These are phyloP conservation scores for Chaetodon auriga DNA, from an alignment of 2,113 vertebrate species.

Conservation along the genomic window DNA sequence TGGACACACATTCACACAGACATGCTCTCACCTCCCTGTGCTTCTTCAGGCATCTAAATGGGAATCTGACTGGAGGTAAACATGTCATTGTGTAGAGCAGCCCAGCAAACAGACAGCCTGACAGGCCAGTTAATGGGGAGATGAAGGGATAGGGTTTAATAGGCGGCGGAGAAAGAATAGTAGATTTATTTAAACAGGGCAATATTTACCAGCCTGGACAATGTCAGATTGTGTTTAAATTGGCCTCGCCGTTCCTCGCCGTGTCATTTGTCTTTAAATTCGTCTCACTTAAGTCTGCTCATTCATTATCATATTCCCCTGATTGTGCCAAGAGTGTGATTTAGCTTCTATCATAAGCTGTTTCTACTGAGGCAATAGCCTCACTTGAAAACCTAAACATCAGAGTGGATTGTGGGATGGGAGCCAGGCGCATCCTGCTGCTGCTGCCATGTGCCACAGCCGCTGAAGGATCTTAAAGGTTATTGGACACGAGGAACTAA, in stretches of 20 bases:
- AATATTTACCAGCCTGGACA: constrained; percentile 69
- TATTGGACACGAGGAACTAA: constrained; percentile 25
- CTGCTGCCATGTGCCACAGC: constrained; percentile 3
- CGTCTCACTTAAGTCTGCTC: constrained; percentile 42
- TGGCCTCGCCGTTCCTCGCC: constrained; percentile 6
- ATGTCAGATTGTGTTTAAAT: constrained; percentile 69
- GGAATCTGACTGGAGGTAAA: constrained; percentile 79
- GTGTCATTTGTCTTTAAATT: constrained; percentile 51
- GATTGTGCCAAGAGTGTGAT: constrained; percentile 68
- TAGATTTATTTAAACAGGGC: constrained; percentile 63
- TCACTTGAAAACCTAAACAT: constrained; percentile 69
- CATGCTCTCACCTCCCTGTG: constrained; percentile 17
- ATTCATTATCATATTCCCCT: constrained; percentile 44
- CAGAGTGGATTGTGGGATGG: constrained; percentile 62
- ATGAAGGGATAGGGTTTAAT: constrained; percentile 76
- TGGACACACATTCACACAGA: constrained; percentile 16
- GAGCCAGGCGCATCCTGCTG: constrained; percentile 35
- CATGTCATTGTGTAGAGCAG: constrained; percentile 68
- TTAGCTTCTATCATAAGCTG: constrained; percentile 53
- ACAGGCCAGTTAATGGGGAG: constrained; percentile 76
- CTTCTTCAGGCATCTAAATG: constrained; percentile 74
- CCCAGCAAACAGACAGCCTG: constrained; percentile 73
- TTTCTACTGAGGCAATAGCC: constrained; percentile 58
- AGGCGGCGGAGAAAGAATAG: constrained; percentile 40
- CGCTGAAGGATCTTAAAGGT: constrained; percentile 46